A percentile compares a stretch with the other conserved stretches of the same genome.
Evolutionary conservation across 2,888 invertebrate species (phyloP).

Genomic region (Caenorhabditis doughertyi): DNA sequence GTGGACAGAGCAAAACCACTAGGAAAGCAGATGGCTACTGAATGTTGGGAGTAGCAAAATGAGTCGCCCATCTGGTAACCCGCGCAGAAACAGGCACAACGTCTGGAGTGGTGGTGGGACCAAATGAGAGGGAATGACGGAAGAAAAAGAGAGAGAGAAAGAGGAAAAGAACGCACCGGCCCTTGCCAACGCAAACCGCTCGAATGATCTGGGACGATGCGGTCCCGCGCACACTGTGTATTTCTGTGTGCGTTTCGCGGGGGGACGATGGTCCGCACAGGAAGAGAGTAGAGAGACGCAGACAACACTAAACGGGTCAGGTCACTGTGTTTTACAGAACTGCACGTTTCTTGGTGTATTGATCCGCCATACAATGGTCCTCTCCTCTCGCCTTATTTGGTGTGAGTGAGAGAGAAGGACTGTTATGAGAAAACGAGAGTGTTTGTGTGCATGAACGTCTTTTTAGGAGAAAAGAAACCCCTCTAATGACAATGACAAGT

Average conservation of each 20-base stretch:
- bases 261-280: conserved; percentile 35
- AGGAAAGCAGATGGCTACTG: conserved; percentile 51
- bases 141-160: not conserved
- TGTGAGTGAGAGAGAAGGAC: conserved; percentile 13
- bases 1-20: conserved; percentile 49
- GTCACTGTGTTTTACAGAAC: conserved; percentile 41
- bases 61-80: conserved; percentile 59
- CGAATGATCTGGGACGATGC: conserved; percentile 38
- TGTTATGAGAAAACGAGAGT: not conserved
- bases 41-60: conserved; percentile 50
- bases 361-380: too few species aligned
- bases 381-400: conserved; percentile 28
- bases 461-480: not conserved
- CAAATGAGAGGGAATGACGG: not conserved
- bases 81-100: conserved; percentile 10
- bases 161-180: conserved; percentile 8
- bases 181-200: conserved; percentile 14
- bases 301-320: conserved; percentile 34
- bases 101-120: conserved; percentile 2
- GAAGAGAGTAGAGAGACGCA: conserved; percentile 26
- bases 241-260: not conserved
- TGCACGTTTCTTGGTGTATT: conserved; percentile 60
- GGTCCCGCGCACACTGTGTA: conserved; percentile 23
- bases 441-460: conserved; percentile 26
- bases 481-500: not conserved